Conservation (phyloP, 2,888 invertebrate genomes). For the Phortica okadai region DNA sequence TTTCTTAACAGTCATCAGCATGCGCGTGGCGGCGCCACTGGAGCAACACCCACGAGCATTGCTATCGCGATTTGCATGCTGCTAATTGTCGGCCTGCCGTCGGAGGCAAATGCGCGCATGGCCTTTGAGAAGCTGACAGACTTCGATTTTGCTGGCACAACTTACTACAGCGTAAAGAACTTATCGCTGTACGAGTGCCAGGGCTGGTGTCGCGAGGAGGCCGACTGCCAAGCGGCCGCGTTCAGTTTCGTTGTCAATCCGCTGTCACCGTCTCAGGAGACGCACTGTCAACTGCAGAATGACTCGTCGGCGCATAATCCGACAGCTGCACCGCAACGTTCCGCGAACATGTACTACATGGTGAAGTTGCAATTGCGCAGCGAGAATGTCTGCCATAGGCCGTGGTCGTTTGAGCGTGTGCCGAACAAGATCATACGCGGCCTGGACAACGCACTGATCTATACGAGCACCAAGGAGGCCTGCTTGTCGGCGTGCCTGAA, state of each 20-base stretch:
- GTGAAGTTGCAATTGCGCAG: conserved; percentile 90
- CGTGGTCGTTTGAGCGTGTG: conserved; percentile 95
- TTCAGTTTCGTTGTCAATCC: conserved; percentile 96
- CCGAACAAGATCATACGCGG: conserved; percentile 95
- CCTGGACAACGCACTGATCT: conserved; percentile 93
- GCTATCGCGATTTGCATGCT: conserved; percentile 29
- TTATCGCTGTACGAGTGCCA: conserved; percentile 95
- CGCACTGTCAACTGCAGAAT: conserved; percentile 92
- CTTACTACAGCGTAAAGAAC: conserved; percentile 94
- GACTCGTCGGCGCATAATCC: conserved; percentile 95
- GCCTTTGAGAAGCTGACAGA: conserved; percentile 96
- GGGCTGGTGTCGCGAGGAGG: conserved; percentile 95
- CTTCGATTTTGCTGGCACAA: conserved; percentile 92
- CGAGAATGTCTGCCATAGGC: conserved; percentile 92
- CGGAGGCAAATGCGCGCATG: conserved; percentile 82
- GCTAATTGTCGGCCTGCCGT: conserved; percentile 49
- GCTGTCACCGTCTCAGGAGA: conserved; percentile 93
- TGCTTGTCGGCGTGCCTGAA: conserved; percentile 94
- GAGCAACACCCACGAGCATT: conserved; percentile 37
- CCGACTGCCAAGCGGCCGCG: conserved; percentile 93
- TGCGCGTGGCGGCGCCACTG: conserved; percentile 7
- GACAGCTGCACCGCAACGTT: conserved; percentile 87
- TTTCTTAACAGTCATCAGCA: conserved; percentile 40
- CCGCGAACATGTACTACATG: conserved; percentile 96
- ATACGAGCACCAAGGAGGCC: conserved; percentile 95